A percentile compares a stretch with the other conserved stretches of the same genome.
These are phyloP conservation scores for Ypsolopha sequella DNA, from an alignment of 2,888 invertebrate species.

Conservation along the genomic window DNA sequence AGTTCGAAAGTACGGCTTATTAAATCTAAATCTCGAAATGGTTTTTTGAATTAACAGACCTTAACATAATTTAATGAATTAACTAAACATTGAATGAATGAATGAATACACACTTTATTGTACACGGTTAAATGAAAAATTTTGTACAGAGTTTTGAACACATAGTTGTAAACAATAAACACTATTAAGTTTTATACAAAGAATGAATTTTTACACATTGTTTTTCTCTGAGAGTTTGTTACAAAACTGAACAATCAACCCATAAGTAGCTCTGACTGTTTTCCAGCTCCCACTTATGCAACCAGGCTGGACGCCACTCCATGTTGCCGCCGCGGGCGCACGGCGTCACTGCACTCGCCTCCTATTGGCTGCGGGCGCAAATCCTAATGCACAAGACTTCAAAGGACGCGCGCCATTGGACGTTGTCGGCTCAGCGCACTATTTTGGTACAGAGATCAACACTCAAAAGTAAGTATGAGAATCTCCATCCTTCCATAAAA, in stretches of 20 bases:
- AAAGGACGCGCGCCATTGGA: constrained; percentile 59
- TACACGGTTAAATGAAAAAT: too few relatives aligned
- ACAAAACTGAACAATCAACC: not conserved
- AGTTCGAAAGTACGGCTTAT: too few relatives aligned
- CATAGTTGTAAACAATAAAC: too few relatives aligned
- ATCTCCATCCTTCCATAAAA: not conserved
- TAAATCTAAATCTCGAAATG: too few relatives aligned
- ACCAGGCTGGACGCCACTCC: constrained; percentile 72
- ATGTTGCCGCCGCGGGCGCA: constrained; percentile 67
- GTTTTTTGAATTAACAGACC: too few relatives aligned
- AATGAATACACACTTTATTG: too few relatives aligned
- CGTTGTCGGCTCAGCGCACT: constrained; percentile 52
- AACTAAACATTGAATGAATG: too few relatives aligned
- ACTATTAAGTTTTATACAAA: too few relatives aligned
- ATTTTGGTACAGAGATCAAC: constrained; percentile 29
- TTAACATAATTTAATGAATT: too few relatives aligned
- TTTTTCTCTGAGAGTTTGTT: not conserved
- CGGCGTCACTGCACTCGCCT: constrained; percentile 56
- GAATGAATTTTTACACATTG: too few relatives aligned
- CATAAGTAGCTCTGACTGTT: not conserved
- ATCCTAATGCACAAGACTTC: constrained; percentile 48
- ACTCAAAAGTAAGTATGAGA: constrained; percentile 12
- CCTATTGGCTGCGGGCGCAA: constrained; percentile 61
- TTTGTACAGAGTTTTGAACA: too few relatives aligned
- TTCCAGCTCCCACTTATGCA: constrained; percentile 50